These are phyloP conservation scores for Phyllopteryx taeniolatus DNA, from an alignment of 2,113 vertebrate species.

Conservation along the genomic window DNA sequence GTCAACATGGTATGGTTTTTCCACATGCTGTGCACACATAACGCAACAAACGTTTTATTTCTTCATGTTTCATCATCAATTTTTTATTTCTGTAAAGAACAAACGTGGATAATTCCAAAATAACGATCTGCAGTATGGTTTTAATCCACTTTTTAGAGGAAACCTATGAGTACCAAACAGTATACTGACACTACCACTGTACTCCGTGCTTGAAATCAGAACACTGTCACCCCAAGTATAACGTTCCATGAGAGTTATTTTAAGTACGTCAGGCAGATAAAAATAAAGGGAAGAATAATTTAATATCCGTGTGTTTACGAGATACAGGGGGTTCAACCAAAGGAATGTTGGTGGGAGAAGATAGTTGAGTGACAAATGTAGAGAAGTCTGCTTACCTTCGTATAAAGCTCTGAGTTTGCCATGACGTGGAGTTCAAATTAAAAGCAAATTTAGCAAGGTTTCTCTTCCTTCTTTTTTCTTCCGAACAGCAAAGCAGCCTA, in stretches of 20 bases:
- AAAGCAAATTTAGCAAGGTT: neutral
- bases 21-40: no score
- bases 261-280: neutral
- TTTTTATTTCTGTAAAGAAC: no score
- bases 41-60: no score
- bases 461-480: neutral
- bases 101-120: no score
- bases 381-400: conserved; percentile 74
- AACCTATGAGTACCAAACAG: no score
- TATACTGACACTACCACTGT: neutral
- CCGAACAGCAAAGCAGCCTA: neutral
- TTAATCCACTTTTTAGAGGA: no score
- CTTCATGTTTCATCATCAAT: no score
- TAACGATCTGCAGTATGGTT: no score
- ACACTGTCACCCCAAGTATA: conserved; percentile 17
- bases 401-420: conserved; percentile 85
- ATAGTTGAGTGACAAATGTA: conserved; percentile 5
- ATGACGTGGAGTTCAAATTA: conserved; percentile 52
- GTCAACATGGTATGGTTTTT: no score
- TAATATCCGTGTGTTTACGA: neutral
- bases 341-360: neutral
- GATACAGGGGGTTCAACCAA: neutral
- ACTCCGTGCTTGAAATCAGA: neutral
- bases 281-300: neutral
- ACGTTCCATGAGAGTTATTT: neutral